Percentiles rank a stretch among this genome's conserved stretches.
Evolutionary conservation across 2,888 invertebrate species (phyloP).

Genomic region (Syritta pipiens): DNA sequence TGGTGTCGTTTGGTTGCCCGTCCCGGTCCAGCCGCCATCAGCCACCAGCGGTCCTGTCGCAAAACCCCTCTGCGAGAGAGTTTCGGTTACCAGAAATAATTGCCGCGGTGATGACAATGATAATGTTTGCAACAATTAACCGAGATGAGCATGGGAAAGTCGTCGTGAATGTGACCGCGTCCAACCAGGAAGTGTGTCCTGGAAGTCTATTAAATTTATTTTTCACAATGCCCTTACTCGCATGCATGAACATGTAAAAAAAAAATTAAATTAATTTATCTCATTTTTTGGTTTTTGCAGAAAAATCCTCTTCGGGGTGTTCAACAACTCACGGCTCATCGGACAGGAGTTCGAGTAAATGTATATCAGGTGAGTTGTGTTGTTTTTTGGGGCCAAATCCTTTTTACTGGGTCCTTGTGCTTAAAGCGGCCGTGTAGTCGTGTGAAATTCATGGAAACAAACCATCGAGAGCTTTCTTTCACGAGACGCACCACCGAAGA

Average conservation of each 20-base stretch:
- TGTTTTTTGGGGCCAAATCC: slow-evolving; percentile 5
- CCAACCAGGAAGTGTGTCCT: slow-evolving; percentile 53
- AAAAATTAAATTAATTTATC: neutral
- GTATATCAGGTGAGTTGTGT: slow-evolving; percentile 74
- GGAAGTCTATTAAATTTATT: slow-evolving; percentile 12
- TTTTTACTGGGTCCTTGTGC: slow-evolving; percentile 18
- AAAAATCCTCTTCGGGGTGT: slow-evolving; percentile 77
- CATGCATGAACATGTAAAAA: slow-evolving; percentile 16
- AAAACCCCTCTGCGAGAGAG: slow-evolving; percentile 20
- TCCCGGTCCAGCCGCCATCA: slow-evolving; percentile 20
- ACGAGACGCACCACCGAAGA: slow-evolving; percentile 62
- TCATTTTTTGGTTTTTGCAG: slow-evolving; percentile 70
- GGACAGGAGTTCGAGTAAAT: slow-evolving; percentile 75
- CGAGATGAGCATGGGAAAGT: slow-evolving; percentile 44
- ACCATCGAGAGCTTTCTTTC: slow-evolving; percentile 54
- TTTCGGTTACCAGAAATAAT: slow-evolving; percentile 65
- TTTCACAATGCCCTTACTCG: slow-evolving; percentile 6
- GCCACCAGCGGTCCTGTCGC: slow-evolving; percentile 19
- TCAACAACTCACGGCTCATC: slow-evolving; percentile 73
- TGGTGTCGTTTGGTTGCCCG: too few species aligned
- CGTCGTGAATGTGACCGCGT: slow-evolving; percentile 23
- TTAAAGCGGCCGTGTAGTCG: slow-evolving; percentile 33
- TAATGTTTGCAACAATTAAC: slow-evolving; percentile 59
- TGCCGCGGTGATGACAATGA: slow-evolving; percentile 59
- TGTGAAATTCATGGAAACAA: slow-evolving; percentile 37